These are phyloP conservation scores for Mycteria americana DNA, from an alignment of 2,797 vertebrate genomes.

Conservation along the genomic window DNA sequence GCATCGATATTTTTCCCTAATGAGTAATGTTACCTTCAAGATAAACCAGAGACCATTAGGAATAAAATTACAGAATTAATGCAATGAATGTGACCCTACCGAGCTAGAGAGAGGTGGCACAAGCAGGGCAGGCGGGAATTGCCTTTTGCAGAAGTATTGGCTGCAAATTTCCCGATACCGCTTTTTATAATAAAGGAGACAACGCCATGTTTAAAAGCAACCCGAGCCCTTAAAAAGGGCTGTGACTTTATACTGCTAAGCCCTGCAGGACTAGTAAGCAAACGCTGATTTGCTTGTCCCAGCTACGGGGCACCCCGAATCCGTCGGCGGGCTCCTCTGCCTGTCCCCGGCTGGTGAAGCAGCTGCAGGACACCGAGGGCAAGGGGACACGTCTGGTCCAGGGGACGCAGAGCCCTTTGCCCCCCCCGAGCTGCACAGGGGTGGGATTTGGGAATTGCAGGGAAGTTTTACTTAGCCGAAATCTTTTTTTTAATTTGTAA, in stretches of 20 bases:
- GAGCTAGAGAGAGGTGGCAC: neutral
- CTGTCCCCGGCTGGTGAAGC: neutral
- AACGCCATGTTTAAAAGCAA: neutral
- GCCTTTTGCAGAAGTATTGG: neutral
- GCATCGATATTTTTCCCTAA: neutral
- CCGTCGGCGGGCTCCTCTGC: neutral
- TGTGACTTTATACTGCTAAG: fast-evolving
- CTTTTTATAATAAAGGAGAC: neutral
- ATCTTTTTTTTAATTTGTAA: neutral
- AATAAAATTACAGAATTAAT: neutral
- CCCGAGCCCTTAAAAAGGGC: neutral
- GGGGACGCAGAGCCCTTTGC: neutral
- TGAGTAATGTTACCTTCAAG: neutral
- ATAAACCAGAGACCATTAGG: neutral
- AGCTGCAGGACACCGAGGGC: neutral
- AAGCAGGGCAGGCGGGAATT: neutral
- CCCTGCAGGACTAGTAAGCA: neutral
- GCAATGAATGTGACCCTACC: neutral
- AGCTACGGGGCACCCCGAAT: neutral
- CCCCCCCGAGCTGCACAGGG: fast-evolving
- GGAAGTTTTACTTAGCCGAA: neutral
- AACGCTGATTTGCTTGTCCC: neutral
- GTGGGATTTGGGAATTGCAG: neutral
- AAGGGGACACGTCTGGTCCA: neutral
- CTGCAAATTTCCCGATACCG: neutral